A percentile compares a stretch with the other conserved stretches of the same genome.
Evolutionary conservation across 2,888 invertebrate genomes (phyloP).

Genomic region (Ligdia adustata): DNA sequence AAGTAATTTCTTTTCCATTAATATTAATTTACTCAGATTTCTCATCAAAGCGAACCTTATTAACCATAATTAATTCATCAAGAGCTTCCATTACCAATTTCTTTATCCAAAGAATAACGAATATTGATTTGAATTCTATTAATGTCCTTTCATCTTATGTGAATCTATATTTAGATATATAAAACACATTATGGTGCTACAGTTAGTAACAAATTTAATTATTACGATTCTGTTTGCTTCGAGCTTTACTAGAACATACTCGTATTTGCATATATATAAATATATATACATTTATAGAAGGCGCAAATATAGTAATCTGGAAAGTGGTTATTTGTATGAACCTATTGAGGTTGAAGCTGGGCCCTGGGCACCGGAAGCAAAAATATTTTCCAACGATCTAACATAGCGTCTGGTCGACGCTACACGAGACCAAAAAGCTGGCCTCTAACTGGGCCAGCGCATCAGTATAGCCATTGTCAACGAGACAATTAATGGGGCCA

Average conservation of each 20-base stretch:
- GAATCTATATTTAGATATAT: neutral
- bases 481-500: no score
- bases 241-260: neutral
- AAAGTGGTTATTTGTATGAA: no score
- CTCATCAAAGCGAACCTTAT: conserved; percentile 41
- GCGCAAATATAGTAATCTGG: no score
- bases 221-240: neutral
- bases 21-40: conserved; percentile 30
- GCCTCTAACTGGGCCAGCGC: no score
- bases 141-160: conserved; percentile 34
- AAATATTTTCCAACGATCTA: no score
- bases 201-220: neutral
- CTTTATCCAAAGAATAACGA: conserved; percentile 43
- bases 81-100: conserved; percentile 41
- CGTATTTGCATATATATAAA: neutral
- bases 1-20: conserved; percentile 43
- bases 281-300: no score
- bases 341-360: no score
- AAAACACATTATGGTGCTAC: neutral
- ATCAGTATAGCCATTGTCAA: no score
- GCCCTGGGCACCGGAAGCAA: no score
- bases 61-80: conserved; percentile 51
- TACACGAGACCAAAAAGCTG: no score
- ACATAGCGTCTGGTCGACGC: no score
- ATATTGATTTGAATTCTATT: conserved; percentile 40